phyloP scores from a whole-genome alignment of 2,113 vertebrate genomes.

The Gobio gobio region DNA sequence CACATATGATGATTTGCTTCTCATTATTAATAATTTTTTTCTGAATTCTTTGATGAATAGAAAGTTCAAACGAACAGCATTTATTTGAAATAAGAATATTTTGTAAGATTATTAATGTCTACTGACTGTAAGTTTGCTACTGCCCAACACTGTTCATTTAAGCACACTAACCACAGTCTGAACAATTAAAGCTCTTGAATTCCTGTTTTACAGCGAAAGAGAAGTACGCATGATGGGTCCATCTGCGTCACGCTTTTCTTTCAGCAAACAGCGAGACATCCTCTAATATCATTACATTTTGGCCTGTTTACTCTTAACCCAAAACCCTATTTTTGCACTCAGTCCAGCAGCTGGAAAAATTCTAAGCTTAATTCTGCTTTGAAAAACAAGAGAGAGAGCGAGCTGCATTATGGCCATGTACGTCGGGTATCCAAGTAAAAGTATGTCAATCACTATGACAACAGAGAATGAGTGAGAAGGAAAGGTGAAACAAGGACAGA shows the following conservation, averaged over 20 bases:
- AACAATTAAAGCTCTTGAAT: not conserved
- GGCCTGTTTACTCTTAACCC: not conserved
- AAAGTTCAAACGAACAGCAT: no score
- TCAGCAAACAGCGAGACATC: not conserved
- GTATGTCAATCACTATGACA: constrained; percentile 22
- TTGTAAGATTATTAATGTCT: not conserved
- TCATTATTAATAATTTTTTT: no score
- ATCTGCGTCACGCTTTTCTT: not conserved
- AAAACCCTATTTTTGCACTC: not conserved
- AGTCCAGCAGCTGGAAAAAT: not conserved
- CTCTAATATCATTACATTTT: not conserved
- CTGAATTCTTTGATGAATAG: no score
- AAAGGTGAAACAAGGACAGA: constrained; percentile 23
- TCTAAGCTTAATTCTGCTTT: not conserved
- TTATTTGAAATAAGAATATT: no score
- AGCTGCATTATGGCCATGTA: not conserved
- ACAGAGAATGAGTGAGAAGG: not conserved
- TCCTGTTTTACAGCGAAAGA: not conserved
- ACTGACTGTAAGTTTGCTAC: no score
- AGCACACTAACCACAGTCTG: not conserved
- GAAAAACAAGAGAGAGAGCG: not conserved
- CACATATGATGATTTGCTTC: no score
- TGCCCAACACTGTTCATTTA: not conserved
- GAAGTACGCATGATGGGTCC: not conserved
- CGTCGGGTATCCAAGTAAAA: not conserved